phyloP scores from a whole-genome alignment of 2,113 vertebrate species.

The Anser brachyrhynchus region DNA sequence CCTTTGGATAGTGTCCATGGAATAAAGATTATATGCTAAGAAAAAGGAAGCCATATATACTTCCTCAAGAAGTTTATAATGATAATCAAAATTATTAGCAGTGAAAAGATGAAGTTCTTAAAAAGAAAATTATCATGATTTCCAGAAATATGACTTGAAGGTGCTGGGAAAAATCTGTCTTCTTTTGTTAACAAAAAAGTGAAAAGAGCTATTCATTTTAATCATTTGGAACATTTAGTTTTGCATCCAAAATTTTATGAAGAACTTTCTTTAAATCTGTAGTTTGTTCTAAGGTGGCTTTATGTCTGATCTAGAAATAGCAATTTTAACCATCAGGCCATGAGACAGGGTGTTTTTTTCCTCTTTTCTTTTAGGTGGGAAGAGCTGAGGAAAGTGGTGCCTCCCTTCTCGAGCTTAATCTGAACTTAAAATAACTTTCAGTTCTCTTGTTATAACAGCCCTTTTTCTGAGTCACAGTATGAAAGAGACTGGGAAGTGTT shows the following conservation, averaged over 20 bases:
- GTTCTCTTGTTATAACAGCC: slow-evolving; percentile 29
- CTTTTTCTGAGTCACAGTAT: slow-evolving; percentile 57
- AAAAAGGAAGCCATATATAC: slow-evolving; percentile 39
- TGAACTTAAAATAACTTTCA: slow-evolving; percentile 62
- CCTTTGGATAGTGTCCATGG: slow-evolving; percentile 15
- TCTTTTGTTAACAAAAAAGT: slow-evolving; percentile 36
- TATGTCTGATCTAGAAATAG: slow-evolving; percentile 36
- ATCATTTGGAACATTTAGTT: neutral
- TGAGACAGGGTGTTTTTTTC: neutral
- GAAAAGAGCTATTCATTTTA: neutral
- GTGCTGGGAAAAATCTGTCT: slow-evolving; percentile 48
- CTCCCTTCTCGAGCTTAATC: slow-evolving; percentile 47
- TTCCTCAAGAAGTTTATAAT: neutral
- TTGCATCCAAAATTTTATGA: slow-evolving; percentile 25
- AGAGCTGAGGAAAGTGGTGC: slow-evolving; percentile 5
- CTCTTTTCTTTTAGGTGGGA: slow-evolving; percentile 4
- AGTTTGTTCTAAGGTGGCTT: slow-evolving; percentile 18
- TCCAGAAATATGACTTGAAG: slow-evolving; percentile 39
- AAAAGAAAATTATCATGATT: neutral
- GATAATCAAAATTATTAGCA: slow-evolving; percentile 28
- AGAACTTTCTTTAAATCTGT: slow-evolving; percentile 4
- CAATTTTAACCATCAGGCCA: neutral
- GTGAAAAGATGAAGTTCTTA: slow-evolving; percentile 26
- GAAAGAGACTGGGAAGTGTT: slow-evolving; percentile 40
- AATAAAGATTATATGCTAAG: slow-evolving; percentile 41